Conservation (phyloP, 1,140 invertebrate genomes). For the Neomicropteryx cornuta region DNA sequence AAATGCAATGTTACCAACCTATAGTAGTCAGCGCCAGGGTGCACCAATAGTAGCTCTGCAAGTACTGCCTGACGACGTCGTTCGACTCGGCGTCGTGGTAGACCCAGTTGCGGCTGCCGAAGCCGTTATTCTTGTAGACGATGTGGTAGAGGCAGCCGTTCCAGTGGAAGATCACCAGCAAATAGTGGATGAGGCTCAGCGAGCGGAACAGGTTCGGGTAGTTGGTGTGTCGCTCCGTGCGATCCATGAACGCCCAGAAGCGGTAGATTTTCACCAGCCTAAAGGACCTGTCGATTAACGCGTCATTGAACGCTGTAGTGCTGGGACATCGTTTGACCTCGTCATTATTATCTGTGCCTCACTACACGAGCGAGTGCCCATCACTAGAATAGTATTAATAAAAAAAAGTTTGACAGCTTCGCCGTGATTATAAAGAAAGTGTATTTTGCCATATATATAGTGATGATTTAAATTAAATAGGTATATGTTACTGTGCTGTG, state of each 20-base stretch:
- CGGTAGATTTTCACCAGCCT: conserved; percentile 96
- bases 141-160: conserved; percentile 97
- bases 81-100: conserved; percentile 70
- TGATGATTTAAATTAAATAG: too few species aligned
- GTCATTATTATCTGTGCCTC: too few species aligned
- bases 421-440: too few species aligned
- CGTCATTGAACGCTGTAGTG: too few species aligned
- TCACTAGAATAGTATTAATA: too few species aligned
- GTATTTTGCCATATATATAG: too few species aligned
- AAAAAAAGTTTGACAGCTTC: too few species aligned
- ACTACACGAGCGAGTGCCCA: too few species aligned
- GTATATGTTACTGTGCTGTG: too few species aligned
- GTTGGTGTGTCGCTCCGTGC: conserved; percentile 96
- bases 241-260: conserved; percentile 97
- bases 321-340: too few species aligned
- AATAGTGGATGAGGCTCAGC: conserved; percentile 87
- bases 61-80: conserved; percentile 87
- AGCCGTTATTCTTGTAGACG: conserved; percentile 88
- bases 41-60: conserved; percentile 98
- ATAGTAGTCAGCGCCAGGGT: conserved; percentile 91
- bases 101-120: conserved; percentile 85
- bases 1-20: conserved; percentile 42
- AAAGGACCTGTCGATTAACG: too few species aligned
- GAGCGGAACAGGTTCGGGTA: conserved; percentile 97
- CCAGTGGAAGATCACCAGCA: conserved; percentile 98